phyloP scores from a whole-genome alignment of 2,113 vertebrate species.

The Microcebus murinus region DNA sequence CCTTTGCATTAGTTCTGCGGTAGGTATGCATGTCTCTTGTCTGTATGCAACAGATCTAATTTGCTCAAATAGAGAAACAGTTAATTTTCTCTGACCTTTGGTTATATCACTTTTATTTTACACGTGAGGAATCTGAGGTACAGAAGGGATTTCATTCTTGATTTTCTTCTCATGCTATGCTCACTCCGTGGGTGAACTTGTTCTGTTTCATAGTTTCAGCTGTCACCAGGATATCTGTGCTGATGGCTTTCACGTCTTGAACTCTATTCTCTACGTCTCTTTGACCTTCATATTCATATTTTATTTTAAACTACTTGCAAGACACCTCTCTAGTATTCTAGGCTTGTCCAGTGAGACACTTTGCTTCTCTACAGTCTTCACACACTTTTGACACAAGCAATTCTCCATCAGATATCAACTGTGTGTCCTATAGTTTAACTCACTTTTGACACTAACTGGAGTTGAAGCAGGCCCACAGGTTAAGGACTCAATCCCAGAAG shows the following conservation, averaged over 20 bases:
- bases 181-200: background rate
- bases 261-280: background rate
- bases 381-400: background rate
- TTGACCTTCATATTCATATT: background rate
- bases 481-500: background rate
- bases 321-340: background rate
- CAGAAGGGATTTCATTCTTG: background rate
- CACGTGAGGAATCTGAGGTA: background rate
- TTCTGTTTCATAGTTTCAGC: background rate
- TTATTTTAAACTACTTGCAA: background rate
- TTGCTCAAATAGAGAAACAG: background rate
- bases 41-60: background rate
- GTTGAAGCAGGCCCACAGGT: too few species aligned
- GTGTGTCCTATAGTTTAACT: background rate
- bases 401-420: background rate
- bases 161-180: background rate
- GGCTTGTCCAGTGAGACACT: background rate
- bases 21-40: background rate
- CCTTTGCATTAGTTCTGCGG: background rate
- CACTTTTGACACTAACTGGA: background rate
- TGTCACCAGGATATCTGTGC: background rate
- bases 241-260: background rate
- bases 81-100: background rate
- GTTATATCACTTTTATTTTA: background rate
- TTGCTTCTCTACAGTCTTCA: background rate